phyloP scores from a whole-genome alignment of 2,888 invertebrate genomes.

The Spilarctia lutea region DNA sequence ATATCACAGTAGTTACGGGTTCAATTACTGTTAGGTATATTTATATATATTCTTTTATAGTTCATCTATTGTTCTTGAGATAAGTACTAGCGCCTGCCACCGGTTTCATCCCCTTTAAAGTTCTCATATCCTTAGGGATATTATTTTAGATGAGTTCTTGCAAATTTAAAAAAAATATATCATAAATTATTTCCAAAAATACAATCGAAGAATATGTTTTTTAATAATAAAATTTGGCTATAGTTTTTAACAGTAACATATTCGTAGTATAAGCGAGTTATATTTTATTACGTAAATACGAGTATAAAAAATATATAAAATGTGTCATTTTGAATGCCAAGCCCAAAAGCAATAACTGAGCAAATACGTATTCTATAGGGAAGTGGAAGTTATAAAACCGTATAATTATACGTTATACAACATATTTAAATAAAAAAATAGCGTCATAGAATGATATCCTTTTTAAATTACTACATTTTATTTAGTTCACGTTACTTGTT shows the following conservation, averaged over 20 bases:
- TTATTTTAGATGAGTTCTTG: too few species aligned
- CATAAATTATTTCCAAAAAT: too few species aligned
- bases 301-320: too few species aligned
- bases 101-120: too few species aligned
- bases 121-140: too few species aligned
- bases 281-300: too few species aligned
- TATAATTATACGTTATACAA: constrained; percentile 1
- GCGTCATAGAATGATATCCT: neutral
- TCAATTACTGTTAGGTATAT: neutral
- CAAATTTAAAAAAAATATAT: too few species aligned
- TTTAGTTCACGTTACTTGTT: neutral
- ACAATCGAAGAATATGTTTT: too few species aligned
- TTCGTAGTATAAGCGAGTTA: neutral
- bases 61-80: neutral
- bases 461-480: constrained; percentile 4
- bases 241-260: neutral
- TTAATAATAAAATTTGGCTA: too few species aligned
- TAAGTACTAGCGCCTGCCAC: too few species aligned
- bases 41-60: neutral
- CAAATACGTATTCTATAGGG: neutral
- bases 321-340: neutral
- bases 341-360: neutral
- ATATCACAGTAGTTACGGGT: neutral
- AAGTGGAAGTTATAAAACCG: neutral
- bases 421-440: neutral